Evolutionary conservation across 2,888 invertebrate genomes (phyloP), one percentile per base, ranked within the genome.

Genomic region (Chloroclystis v-ata): DNA sequence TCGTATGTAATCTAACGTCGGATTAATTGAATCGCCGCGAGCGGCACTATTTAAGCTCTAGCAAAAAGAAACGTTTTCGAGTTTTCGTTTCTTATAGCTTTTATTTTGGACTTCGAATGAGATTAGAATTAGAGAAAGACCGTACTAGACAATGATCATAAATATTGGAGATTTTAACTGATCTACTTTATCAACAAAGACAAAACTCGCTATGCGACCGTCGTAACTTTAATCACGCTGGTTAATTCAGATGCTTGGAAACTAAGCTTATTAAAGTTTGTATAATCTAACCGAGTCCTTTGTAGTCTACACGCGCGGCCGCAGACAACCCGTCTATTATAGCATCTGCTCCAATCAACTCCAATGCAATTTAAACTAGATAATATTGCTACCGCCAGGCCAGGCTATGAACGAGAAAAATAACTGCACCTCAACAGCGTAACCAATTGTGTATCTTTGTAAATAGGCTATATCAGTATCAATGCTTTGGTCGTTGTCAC

Each of bases 11-110:
- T 70, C 64, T 70, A 72, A 68, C 66, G 58, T 66, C 43, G 63
- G 60, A 67, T 72, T 76, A 75, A 80, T 77, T 78, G 70, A 75
- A 77, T 70, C 61, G 69, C 72, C 63, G 55, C 58, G 55, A 67
- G 67, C 70, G 54, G 67, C 57, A 63, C 58, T 61, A 65, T 69
- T 71, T 65, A 60, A 56, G 60, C 60, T 60, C 57, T 43, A 9
- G 49, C 53, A 70, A 72, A 72, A 69, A 61, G 56, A 53, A 52
- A 54, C 57, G 57, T 58, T n/a, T n/a, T n/a, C 54, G 59, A 61
- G 60, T 63, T 41, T 47, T 53, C 56, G 65, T 63, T 65, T 60
- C 54, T 57, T 45, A 25, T 28, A 43, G 37, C 47, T 53, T 56
- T 35, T 37, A 41, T 45, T 48, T 26, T 20, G 28, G 28, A 12